A percentile compares a stretch with the other conserved stretches of the same genome.
Conservation (phyloP, 2,113 vertebrate genomes). For the Corythornis madagascariensis region DNA sequence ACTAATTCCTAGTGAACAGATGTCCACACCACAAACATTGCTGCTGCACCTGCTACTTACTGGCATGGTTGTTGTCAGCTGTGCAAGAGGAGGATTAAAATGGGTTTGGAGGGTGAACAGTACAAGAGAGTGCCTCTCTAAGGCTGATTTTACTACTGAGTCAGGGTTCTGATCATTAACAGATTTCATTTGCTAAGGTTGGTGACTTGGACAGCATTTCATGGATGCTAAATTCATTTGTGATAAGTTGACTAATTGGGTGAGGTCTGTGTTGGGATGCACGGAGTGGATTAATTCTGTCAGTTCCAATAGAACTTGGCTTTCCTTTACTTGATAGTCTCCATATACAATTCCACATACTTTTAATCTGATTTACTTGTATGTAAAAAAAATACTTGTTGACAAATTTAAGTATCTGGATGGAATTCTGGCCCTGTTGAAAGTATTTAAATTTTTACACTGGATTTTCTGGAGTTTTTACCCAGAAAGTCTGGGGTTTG, state of each 20-base stretch:
- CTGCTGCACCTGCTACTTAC: neutral
- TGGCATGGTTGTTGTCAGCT: neutral
- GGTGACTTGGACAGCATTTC: neutral
- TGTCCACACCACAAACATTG: slow-evolving; percentile 18
- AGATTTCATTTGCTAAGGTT: neutral
- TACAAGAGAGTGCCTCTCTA: neutral
- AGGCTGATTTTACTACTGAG: neutral
- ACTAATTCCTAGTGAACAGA: slow-evolving; percentile 1
- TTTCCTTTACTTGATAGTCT: neutral
- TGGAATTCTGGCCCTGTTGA: neutral
- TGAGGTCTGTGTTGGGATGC: neutral
- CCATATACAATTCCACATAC: accelerated
- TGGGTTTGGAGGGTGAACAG: neutral
- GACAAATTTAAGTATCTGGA: neutral
- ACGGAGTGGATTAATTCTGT: neutral
- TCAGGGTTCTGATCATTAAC: neutral
- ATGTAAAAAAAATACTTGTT: neutral
- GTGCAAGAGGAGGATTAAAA: neutral
- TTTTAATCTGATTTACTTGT: neutral
- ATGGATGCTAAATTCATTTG: neutral
- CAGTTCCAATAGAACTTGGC: neutral
- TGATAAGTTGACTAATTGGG: neutral
- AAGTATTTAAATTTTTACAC: neutral
- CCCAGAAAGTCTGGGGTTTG: neutral
- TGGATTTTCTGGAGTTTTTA: neutral